Conservation (phyloP, 2,797 vertebrate species). For the Emys orbicularis region DNA sequence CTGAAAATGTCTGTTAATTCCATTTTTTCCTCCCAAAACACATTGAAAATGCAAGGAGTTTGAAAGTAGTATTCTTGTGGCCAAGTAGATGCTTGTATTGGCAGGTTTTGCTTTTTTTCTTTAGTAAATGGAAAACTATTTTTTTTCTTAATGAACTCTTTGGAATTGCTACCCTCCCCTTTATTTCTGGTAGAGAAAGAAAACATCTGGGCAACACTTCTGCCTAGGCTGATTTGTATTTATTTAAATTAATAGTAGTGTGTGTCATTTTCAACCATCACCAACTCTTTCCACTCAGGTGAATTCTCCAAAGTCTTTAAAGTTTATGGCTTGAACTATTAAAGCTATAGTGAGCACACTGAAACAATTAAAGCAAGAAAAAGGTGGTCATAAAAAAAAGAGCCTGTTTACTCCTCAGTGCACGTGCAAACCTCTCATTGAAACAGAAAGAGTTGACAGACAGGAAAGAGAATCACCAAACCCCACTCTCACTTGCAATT, state of each 20-base stretch:
- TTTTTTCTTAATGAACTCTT: slow-evolving; percentile 52
- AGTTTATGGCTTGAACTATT: slow-evolving; percentile 58
- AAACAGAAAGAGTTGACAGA: background rate
- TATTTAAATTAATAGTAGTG: slow-evolving; percentile 65
- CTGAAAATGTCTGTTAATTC: slow-evolving; percentile 1
- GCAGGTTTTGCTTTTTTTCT: slow-evolving; percentile 45
- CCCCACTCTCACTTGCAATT: background rate
- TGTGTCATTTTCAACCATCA: slow-evolving; percentile 44
- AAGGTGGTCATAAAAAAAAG: slow-evolving; percentile 42
- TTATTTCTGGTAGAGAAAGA: slow-evolving; percentile 62
- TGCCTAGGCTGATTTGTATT: slow-evolving; percentile 44
- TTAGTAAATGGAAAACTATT: slow-evolving; percentile 37
- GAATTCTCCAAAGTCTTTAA: slow-evolving; percentile 69
- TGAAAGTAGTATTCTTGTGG: slow-evolving; percentile 43
- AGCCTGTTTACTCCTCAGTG: background rate
- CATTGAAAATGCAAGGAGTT: slow-evolving; percentile 58
- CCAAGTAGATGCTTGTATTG: slow-evolving; percentile 52
- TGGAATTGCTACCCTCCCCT: background rate
- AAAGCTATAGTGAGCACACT: slow-evolving; percentile 51
- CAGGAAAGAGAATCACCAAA: background rate
- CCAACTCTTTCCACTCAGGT: slow-evolving; percentile 52
- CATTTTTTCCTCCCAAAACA: background rate
- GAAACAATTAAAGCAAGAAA: slow-evolving; percentile 54
- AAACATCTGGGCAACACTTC: slow-evolving; percentile 52
- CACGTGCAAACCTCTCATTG: background rate